A percentile compares a stretch with the other conserved stretches of the same genome.
phyloP scores from a whole-genome alignment of 2,797 vertebrate genomes.

The Poecilia wingei region DNA sequence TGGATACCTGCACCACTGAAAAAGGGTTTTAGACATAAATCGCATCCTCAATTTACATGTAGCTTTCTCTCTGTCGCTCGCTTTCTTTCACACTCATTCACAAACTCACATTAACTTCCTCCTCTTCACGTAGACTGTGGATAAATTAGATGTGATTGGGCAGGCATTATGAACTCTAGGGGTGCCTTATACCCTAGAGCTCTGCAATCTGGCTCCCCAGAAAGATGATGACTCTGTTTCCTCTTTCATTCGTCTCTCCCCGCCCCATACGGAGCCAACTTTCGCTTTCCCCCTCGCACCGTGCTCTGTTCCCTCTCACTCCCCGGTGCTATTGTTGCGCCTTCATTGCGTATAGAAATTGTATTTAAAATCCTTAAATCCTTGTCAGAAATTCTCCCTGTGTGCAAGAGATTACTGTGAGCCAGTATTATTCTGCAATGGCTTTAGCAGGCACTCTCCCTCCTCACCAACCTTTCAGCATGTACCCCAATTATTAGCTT shows the following conservation, averaged over 20 bases:
- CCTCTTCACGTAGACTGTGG: slow-evolving; percentile 47
- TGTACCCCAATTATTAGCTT: slow-evolving; percentile 65
- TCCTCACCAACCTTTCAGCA: slow-evolving; percentile 66
- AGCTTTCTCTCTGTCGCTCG: slow-evolving; percentile 4
- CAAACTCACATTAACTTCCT: slow-evolving; percentile 18
- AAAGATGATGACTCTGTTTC: slow-evolving; percentile 63
- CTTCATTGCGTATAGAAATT: slow-evolving; percentile 65
- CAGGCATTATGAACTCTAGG: slow-evolving; percentile 61
- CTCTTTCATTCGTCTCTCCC: slow-evolving; percentile 31
- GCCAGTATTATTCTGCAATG: slow-evolving; percentile 72
- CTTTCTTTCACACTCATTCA: not conserved
- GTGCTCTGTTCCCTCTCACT: slow-evolving; percentile 19
- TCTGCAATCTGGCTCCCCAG: slow-evolving; percentile 63
- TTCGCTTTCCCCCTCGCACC: slow-evolving; percentile 35
- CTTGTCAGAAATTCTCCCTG: slow-evolving; percentile 74
- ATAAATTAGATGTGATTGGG: slow-evolving; percentile 70
- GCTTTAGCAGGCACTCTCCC: slow-evolving; percentile 66
- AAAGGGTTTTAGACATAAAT: slow-evolving; percentile 42
- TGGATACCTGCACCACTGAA: slow-evolving; percentile 36
- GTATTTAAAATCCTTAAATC: slow-evolving; percentile 78
- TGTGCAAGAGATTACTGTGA: slow-evolving; percentile 73
- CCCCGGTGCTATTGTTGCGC: slow-evolving; percentile 53
- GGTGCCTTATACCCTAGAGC: slow-evolving; percentile 61
- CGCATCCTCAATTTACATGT: not conserved
- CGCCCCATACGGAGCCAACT: slow-evolving; percentile 27